These are phyloP conservation scores for Ptychoptera contaminata DNA, from an alignment of 2,888 invertebrate species.

Conservation along the genomic window DNA sequence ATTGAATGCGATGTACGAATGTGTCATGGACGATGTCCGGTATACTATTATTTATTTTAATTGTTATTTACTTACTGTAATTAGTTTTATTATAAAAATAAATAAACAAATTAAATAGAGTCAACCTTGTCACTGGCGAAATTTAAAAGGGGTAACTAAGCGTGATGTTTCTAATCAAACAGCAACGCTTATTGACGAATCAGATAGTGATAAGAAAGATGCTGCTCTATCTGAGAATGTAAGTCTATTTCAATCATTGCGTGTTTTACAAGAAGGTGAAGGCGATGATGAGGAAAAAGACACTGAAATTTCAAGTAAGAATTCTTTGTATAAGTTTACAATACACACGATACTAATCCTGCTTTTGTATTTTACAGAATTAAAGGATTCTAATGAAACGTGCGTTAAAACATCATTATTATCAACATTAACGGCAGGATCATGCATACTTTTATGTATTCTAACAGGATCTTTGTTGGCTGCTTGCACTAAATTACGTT, in stretches of 20 bases:
- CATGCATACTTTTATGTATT: conserved; percentile 53
- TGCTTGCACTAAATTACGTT: conserved; percentile 58
- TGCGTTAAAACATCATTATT: conserved; percentile 48
- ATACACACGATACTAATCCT: too few relatives aligned
- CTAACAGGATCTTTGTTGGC: conserved; percentile 56
- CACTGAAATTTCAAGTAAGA: neutral
- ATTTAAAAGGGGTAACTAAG: conserved; percentile 64
- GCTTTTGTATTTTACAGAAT: too few relatives aligned
- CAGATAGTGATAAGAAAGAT: conserved; percentile 40
- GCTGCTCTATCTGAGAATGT: conserved; percentile 64
- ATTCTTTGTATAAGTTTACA: neutral
- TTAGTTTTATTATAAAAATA: neutral
- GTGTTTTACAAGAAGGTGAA: conserved; percentile 77
- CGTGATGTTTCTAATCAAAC: conserved; percentile 43
- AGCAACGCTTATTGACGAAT: conserved; percentile 27
- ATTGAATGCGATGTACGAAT: conserved; percentile 90
- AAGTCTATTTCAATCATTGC: conserved; percentile 73
- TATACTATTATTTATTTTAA: conserved; percentile 32
- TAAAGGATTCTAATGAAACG: conserved; percentile 36
- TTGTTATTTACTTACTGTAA: neutral
- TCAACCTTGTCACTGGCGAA: conserved; percentile 87
- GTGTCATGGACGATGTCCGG: conserved; percentile 91
- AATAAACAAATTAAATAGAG: conserved; percentile 39
- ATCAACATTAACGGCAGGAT: conserved; percentile 49
- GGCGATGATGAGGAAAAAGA: conserved; percentile 40